A percentile compares a stretch with the other conserved stretches of the same genome.
Conservation (phyloP, 2,888 invertebrate species). For the Chydorus sphaericus region DNA sequence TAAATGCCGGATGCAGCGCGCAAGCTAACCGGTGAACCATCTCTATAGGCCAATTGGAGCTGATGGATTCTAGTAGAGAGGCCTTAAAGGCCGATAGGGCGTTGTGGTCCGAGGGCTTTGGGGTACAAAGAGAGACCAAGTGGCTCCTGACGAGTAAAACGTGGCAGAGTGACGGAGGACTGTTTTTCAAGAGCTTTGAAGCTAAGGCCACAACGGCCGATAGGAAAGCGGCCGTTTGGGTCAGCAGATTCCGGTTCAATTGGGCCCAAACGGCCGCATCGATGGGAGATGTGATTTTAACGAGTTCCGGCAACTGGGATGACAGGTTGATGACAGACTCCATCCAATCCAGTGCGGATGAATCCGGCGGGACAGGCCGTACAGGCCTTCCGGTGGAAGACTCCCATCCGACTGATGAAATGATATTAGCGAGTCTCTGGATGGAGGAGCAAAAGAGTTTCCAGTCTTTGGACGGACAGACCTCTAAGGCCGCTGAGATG, state of each 20-base stretch:
- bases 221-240: background rate
- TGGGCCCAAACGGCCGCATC: background rate
- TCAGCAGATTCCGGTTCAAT: constrained; percentile 9
- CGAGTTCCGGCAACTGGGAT: constrained; percentile 1
- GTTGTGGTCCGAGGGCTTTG: background rate
- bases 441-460: background rate
- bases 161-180: background rate
- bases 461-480: background rate
- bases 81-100: constrained; percentile 4
- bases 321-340: background rate
- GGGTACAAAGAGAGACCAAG: constrained; percentile 1
- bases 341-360: constrained; percentile 1
- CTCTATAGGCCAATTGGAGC: background rate
- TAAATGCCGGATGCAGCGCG: constrained; percentile 14
- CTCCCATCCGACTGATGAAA: constrained; percentile 1
- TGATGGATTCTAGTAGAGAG: background rate
- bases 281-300: background rate
- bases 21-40: constrained; percentile 11
- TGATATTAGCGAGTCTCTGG: constrained; percentile 2
- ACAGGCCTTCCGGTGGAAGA: background rate
- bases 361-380: background rate
- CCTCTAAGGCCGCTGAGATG: background rate
- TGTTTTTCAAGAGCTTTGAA: background rate
- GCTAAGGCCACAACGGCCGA: background rate
- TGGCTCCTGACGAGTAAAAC: background rate